phyloP scores from a whole-genome alignment of 2,888 invertebrate genomes.

The Diarsia dahlii region DNA sequence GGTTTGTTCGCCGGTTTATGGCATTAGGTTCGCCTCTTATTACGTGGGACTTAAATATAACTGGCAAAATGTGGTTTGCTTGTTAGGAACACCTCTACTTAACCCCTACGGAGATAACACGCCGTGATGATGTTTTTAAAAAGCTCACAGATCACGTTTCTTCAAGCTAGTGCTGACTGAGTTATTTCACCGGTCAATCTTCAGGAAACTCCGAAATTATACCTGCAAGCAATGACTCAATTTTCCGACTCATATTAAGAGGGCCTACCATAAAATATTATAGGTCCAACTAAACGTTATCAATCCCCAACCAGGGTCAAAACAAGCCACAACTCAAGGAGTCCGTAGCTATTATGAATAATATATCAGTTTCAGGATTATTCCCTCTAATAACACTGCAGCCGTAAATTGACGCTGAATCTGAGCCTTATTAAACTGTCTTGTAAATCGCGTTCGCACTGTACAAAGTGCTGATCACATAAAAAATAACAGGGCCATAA shows the following conservation, averaged over 20 bases:
- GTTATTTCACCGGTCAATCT: not conserved
- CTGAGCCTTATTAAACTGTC: conserved; percentile 75
- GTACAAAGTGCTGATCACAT: conserved; percentile 80
- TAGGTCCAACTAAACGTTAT: conserved; percentile 15
- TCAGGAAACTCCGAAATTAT: not conserved
- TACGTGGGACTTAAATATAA: too few relatives aligned
- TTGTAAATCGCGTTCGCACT: conserved; percentile 73
- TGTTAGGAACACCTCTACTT: too few relatives aligned
- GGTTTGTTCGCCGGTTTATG: too few relatives aligned
- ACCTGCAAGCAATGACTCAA: not conserved
- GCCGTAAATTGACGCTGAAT: conserved; percentile 67
- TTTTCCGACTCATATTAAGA: not conserved
- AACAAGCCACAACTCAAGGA: conserved; percentile 29
- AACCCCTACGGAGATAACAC: too few relatives aligned
- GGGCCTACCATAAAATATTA: conserved; percentile 14
- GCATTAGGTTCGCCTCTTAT: too few relatives aligned
- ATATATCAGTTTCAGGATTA: conserved; percentile 61
- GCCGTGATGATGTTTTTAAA: too few relatives aligned
- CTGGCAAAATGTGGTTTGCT: too few relatives aligned
- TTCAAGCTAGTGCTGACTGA: not conserved
- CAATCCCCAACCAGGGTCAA: conserved; percentile 4
- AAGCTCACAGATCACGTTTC: too few relatives aligned
- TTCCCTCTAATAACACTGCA: conserved; percentile 59
- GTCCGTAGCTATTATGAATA: conserved; percentile 60
- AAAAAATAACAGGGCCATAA: conserved; percentile 86